These are phyloP conservation scores for Oplegnathus fasciatus DNA, from an alignment of 2,113 vertebrate genomes.

Conservation along the genomic window DNA sequence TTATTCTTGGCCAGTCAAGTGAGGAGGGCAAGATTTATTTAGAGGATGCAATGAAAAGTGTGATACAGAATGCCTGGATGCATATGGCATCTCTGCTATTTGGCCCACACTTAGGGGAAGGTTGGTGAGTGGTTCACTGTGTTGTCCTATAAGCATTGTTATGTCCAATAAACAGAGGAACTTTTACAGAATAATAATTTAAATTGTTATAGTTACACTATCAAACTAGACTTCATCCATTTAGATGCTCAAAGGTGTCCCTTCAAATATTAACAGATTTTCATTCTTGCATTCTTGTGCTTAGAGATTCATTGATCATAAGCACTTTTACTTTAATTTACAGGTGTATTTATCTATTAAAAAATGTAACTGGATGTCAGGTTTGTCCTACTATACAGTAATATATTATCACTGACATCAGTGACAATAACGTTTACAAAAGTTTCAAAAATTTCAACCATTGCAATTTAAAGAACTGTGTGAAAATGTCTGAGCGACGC, in stretches of 20 bases:
- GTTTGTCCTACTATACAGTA: neutral
- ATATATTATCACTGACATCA: neutral
- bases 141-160: slow-evolving; percentile 66
- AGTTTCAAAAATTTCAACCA: neutral
- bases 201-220: slow-evolving; percentile 3
- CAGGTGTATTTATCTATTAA: neutral
- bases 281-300: neutral
- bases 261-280: neutral
- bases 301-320: neutral
- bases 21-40: slow-evolving; percentile 83
- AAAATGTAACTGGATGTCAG: neutral
- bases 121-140: slow-evolving; percentile 69
- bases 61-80: slow-evolving; percentile 80
- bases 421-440: neutral
- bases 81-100: slow-evolving; percentile 80
- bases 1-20: slow-evolving; percentile 73
- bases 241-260: slow-evolving; percentile 13
- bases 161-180: slow-evolving; percentile 58
- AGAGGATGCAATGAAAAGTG: slow-evolving; percentile 81
- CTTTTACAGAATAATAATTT: slow-evolving; percentile 43
- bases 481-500: slow-evolving; percentile 42
- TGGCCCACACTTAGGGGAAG: slow-evolving; percentile 61
- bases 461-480: neutral
- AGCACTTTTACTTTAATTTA: neutral
- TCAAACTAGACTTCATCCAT: slow-evolving; percentile 27